Percentiles rank a stretch among this genome's conserved stretches.
Evolutionary conservation across 2,113 vertebrate species (phyloP).

Genomic region (Callospermophilus lateralis): DNA sequence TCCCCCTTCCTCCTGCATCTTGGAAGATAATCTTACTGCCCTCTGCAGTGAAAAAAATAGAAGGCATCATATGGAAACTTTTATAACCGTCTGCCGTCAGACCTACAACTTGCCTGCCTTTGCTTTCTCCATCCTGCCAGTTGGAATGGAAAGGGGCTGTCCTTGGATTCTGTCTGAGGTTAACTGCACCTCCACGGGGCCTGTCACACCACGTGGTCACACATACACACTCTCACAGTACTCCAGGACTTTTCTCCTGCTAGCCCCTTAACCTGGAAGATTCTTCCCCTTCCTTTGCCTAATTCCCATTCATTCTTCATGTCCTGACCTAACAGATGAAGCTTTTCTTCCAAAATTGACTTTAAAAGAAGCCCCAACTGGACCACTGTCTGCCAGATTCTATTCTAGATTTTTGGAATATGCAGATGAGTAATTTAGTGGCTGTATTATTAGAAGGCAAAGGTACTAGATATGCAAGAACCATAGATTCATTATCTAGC

Average conservation of each 20-base stretch:
- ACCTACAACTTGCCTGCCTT: neutral
- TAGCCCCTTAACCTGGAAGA: neutral
- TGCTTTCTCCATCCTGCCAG: neutral
- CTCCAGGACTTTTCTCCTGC: neutral
- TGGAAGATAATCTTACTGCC: neutral
- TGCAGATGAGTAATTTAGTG: neutral
- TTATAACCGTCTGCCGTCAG: neutral
- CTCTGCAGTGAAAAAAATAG: conserved; percentile 26
- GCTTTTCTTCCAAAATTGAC: neutral
- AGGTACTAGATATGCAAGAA: neutral
- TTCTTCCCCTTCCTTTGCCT: neutral
- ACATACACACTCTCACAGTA: neutral
- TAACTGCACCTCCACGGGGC: neutral
- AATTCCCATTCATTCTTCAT: neutral
- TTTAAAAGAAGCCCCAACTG: neutral
- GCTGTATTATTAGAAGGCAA: neutral
- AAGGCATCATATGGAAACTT: neutral
- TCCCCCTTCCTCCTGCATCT: neutral
- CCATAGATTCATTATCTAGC: neutral
- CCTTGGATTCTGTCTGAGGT: neutral
- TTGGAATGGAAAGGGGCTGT: neutral
- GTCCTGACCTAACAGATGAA: neutral
- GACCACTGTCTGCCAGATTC: neutral
- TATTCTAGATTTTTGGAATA: neutral
- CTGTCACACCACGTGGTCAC: neutral